Base-by-base conservation (phyloP, 2,797 vertebrate species). In the Sparidentex hasta region DNA sequence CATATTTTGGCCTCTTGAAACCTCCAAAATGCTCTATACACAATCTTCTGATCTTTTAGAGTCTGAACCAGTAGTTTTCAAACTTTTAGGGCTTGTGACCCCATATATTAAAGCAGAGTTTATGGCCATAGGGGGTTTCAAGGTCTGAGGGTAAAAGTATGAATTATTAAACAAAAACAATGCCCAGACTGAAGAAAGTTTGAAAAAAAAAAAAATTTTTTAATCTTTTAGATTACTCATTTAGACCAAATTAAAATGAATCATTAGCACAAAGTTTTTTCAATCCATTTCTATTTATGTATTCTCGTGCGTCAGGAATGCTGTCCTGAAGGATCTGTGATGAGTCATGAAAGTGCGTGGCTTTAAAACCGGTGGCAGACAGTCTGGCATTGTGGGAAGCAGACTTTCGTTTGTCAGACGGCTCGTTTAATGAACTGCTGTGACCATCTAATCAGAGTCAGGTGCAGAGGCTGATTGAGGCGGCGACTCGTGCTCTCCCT, bases 391-490 rank as follows among this genome's bases (percentile, higher is more conserved):
- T 9, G 76, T 38, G 54, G 27, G 52, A 50, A 73, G 20, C 0
- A 5, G 0, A 14, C 43, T 65, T 11, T 21, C 23, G 16, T 64
- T 16, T 65, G 47, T 76, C 75, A 64, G 51, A 59, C 29, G 29
- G 57, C 27, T 16, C 7, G 1, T 51, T 69, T 64, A 76, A 80
- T 65, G 57, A 82, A 23, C 66, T 2, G 44, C 58, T 57, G 52
- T 0, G 52, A 51, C 65, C 56, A 25, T 71, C 69, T 78, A 65
- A 78, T 73, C 71, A 61, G 55, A 57, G 76, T 65, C 74, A 55
- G 74, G 76, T 82, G 85, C 44, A 5, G n/a, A n/a, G 51, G 72
- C 66, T 83, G 44, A 72, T 46, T 21, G 52, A 76, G 48, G 73
- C 51, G 3, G 61, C 5, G 5, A 21, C 18, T 16, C 44, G 1